Evolutionary conservation across 2,888 invertebrate species (phyloP).

Genomic region (Choristoneura rosaceana): DNA sequence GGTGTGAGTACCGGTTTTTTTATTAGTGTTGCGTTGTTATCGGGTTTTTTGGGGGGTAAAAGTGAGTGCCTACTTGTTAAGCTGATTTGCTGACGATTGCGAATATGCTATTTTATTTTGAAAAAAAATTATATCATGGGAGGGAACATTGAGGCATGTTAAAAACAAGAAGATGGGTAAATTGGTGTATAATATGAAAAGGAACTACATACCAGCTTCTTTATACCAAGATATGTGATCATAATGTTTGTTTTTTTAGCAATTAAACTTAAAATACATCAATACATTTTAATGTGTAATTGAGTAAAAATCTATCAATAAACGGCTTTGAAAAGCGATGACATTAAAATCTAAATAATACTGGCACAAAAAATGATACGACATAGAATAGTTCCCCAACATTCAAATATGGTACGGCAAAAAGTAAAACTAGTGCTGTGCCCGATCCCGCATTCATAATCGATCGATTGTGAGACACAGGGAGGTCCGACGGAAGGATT

Average conservation of each 20-base stretch:
- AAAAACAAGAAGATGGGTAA: too few relatives aligned
- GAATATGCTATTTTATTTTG: background rate
- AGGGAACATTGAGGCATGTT: background rate
- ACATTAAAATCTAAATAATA: background rate
- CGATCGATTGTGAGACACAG: conserved; percentile 72
- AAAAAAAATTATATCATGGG: background rate
- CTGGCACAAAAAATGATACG: background rate
- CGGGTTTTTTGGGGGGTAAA: conserved; percentile 22
- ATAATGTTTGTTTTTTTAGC: too few relatives aligned
- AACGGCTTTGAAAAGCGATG: too few relatives aligned
- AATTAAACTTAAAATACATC: too few relatives aligned
- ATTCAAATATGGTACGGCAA: conserved; percentile 54
- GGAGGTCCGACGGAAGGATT: conserved; percentile 83
- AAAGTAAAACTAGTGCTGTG: conserved; percentile 53
- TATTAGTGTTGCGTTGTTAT: conserved; percentile 38
- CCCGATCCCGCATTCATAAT: conserved; percentile 65
- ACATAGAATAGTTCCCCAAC: conserved; percentile 28
- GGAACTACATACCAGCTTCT: too few relatives aligned
- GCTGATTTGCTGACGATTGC: background rate
- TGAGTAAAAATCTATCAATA: too few relatives aligned
- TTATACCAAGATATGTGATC: too few relatives aligned
- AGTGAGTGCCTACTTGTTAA: background rate
- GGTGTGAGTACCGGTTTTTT: conserved; percentile 37
- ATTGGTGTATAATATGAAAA: too few relatives aligned
- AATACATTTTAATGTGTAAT: too few relatives aligned